Evolutionary conservation across 2,797 vertebrate species (phyloP), one percentile per base, ranked within the genome.

Genomic region (Choloepus didactylus): DNA sequence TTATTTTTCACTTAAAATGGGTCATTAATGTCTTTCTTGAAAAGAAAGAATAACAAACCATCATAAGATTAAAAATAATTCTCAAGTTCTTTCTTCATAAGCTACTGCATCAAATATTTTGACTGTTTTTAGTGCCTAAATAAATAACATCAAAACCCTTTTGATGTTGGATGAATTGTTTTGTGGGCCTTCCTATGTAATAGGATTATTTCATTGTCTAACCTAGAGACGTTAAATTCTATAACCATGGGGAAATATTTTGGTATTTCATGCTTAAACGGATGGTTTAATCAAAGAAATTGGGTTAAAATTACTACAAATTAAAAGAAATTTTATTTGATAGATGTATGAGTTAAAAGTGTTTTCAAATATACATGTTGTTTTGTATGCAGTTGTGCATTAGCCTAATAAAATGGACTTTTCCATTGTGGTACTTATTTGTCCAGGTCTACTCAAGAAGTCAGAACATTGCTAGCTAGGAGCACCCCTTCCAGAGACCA

Each of bases 251-350:
- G 23, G 6, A 64, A 59, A 59, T 70, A 79, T 19, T 90, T 85
- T 60, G 25, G 44, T 77, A 77, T 83, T 91, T 94, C 85, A 73
- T 3, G 70, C 25, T 23, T 87, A 77, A 92, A 76, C 66, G 11
- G 31, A 83, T n/a, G 79, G n/a, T 38, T 88, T 81, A 80, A 80
- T 75, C 70, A 93, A 82, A 60, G 16, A 73, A 41, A 49, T 38
- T 85, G 56, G 31, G 31, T 82, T 95, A 93, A 35, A 77, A 46
- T 83, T 54, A 64, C 27, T 81, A 81, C 41, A 93, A 88, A 86
- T 73, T 87, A 85, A 92, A 60, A 80, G 2, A 88, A 94, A 77
- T 89, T 84, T 97, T 44, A 90, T 38, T 94, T 85, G 9, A 77
- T 19, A 93, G 35, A 77, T 38, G 10, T 70, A 29, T 46, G 62